Conservation (phyloP, 2,113 vertebrate species). For the Anseranas semipalmata region DNA sequence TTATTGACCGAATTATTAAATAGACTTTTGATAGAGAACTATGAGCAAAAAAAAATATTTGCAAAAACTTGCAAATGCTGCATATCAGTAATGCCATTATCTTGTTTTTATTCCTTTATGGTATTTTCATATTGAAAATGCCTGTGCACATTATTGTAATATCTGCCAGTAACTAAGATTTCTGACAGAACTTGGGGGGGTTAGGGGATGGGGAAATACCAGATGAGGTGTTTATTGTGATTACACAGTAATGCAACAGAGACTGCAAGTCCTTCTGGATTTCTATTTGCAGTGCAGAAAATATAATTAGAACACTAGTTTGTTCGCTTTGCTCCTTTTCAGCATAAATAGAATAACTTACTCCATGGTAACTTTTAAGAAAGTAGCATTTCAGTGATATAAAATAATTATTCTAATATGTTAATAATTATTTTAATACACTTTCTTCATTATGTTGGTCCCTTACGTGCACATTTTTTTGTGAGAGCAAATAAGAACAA, state of each 20-base stretch:
- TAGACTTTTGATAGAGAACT: background rate
- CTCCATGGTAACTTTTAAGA: background rate
- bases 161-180: background rate
- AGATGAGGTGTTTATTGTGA: background rate
- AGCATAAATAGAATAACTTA: background rate
- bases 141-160: fast-evolving
- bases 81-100: background rate
- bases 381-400: background rate
- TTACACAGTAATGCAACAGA: background rate
- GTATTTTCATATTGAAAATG: background rate
- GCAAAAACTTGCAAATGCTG: background rate
- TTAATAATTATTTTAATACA: background rate
- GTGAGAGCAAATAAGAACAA: background rate
- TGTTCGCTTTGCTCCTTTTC: background rate
- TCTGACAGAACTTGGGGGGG: background rate
- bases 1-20: background rate
- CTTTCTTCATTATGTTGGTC: background rate
- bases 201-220: background rate
- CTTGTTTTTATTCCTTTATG: background rate
- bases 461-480: background rate
- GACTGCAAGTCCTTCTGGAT: background rate
- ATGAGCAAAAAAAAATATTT: too few species aligned
- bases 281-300: background rate
- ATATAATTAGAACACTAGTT: background rate
- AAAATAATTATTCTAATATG: background rate